Conservation (phyloP, 2,797 vertebrate genomes). For the Notoglanidium macrostoma region DNA sequence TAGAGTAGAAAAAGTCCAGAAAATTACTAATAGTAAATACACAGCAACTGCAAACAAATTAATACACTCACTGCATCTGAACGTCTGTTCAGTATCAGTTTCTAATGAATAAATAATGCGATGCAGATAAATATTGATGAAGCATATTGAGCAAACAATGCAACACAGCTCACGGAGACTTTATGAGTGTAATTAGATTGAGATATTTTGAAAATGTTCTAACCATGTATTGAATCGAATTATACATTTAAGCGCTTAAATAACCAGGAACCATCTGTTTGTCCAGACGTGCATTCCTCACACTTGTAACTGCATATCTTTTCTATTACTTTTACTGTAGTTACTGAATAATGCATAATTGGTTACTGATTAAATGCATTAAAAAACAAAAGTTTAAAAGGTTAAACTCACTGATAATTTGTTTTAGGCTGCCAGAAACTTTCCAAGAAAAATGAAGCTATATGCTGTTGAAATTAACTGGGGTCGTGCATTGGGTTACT, state of each 20-base stretch:
- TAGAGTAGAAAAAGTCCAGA: background rate
- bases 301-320: background rate
- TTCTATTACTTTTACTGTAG: background rate
- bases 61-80: background rate
- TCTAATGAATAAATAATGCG: background rate
- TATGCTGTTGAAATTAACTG: background rate
- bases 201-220: background rate
- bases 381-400: background rate
- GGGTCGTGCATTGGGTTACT: background rate
- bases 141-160: background rate
- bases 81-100: constrained; percentile 12
- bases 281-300: background rate
- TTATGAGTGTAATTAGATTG: background rate
- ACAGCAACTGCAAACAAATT: background rate
- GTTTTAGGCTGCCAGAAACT: background rate
- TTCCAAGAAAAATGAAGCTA: background rate
- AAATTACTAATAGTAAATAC: background rate
- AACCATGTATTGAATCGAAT: background rate
- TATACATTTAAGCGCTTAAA: background rate
- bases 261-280: background rate
- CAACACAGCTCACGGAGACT: background rate
- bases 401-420: background rate
- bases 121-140: background rate
- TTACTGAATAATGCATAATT: background rate
- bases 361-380: background rate